Evolutionary conservation across 1,140 invertebrate species (phyloP), one percentile per base, ranked within the genome.

Genomic region (Lepidotrigona ventralis): DNA sequence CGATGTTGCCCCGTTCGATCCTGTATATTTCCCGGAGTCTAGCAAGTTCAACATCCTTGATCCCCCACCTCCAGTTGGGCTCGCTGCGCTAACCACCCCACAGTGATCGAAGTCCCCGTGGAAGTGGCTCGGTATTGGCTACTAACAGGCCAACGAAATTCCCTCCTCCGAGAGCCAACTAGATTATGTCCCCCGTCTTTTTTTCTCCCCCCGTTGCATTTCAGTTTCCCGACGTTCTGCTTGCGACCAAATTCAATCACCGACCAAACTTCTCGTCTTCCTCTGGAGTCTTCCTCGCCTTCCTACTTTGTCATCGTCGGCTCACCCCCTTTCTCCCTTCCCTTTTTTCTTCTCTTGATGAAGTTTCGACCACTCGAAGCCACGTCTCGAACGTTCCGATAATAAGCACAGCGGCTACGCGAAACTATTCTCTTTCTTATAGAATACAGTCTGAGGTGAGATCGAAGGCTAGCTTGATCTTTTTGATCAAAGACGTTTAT

Each of bases 61-160:
- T 12, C n/a, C n/a, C n/a, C 51, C 33, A 9, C 53, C 51, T 21
- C n/a, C 46, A 15, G 39, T 46, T 46, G 39, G 39, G 29, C 17
- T 26, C 26, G 46, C 2, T 11, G 5, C 11, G 53, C 17, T 69
- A 68, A 77, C 53, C 71, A 58, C 39, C 80, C 12, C 14, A 17
- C 23, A 8, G 1, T 69, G 53, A 60, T 53, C 64, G n/a, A 69
- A 29, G 73, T 58, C 73, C 29, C 73, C 19, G 26, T 19, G 39
- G 33, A 70, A 77, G 64, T 29, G 33, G 33, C 73, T 19, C 53
- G 33, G 39, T 69, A 82, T 82, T 82, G 58, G 54, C 64, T 46
- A 54, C 73, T 77, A 82, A 82, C 33, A 56, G 53, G n/a, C 63
- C n/a, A 82, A 82, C 54, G 64, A 69, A 82, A 82, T 77, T 77